Base-by-base conservation (phyloP, 2,888 invertebrate genomes). In the Hypolimnas misippus region DNA sequence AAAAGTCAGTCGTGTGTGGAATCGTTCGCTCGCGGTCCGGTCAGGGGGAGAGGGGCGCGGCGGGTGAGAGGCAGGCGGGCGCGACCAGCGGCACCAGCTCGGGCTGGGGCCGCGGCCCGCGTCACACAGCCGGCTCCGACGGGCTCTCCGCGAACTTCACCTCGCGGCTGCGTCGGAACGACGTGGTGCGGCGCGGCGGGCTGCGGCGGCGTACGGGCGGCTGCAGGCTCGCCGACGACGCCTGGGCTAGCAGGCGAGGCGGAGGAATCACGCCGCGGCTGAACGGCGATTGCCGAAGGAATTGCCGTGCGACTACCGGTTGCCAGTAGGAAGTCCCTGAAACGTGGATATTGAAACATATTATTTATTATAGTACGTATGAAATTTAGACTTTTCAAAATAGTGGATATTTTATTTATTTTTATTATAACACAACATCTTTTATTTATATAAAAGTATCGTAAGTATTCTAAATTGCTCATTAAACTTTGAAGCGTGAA, bases 241-340 rank as follows among this genome's bases (percentile, higher is more conserved):
- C 82, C 73, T 92, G 92, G 42, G 90, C 71, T 57, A 87, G 64
- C 61, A 89, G 75, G 56, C 85, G 82, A 25, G 86, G 81, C 8
- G 86, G 82, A 59, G 79, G 79, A 51, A 75, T 70, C 63, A 74
- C 72, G 64, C 75, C 70, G 21, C 85, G 85, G 21, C 83, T 81
- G 86, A 96, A 96, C 57, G 96, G 96, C 51, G 95, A 96, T 67
- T 93, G 93, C 19, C 93, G 92, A 16, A 95, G 94, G 79, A 96
- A 96, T 83, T 96, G 96, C 63, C 94, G 95, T 29, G 95, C 95
- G 52, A 95, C 94, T 65, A 95, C 82, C 5, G 96, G 96, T 62
- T 94, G 93, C 95, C 95, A 96, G 74, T 93, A 92, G 53, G 93
- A 93, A 62, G 75, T 82, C 33, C 82, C 89, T 88, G 82, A 10